Evolutionary conservation across 2,113 vertebrate genomes (phyloP).

Genomic region (Malurus alboscapulatus): DNA sequence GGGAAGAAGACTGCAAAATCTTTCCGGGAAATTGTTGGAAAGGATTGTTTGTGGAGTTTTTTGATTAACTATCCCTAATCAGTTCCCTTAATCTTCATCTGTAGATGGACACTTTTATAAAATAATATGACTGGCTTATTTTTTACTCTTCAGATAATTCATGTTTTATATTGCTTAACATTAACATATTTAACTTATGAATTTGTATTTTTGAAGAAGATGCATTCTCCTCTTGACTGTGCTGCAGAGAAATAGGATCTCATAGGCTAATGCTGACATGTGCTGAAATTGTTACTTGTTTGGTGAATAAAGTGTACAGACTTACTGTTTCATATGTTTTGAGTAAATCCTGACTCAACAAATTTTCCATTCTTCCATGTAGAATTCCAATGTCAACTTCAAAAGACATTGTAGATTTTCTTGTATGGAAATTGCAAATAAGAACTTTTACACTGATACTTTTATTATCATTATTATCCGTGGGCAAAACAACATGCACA

Average conservation of each 20-base stretch:
- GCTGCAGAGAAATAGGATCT: not conserved
- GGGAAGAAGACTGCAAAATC: not conserved
- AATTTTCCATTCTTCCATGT: not conserved
- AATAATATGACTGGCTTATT: not conserved
- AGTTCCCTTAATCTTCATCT: not conserved
- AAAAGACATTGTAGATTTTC: not conserved
- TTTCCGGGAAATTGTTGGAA: not conserved
- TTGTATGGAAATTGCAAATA: not conserved
- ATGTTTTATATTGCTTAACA: not conserved
- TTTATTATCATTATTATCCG: not conserved
- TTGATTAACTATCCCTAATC: not conserved
- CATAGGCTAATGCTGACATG: not conserved
- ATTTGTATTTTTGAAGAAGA: not conserved
- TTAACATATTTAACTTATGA: not conserved
- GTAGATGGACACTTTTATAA: not conserved
- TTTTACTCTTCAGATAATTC: not conserved
- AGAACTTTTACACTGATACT: not conserved
- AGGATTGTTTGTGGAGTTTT: not conserved
- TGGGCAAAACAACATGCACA: not conserved
- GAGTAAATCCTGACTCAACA: not conserved
- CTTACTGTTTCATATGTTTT: not conserved
- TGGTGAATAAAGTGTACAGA: not conserved
- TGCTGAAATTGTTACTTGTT: not conserved
- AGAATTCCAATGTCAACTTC: not conserved
- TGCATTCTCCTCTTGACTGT: not conserved